Evolutionary conservation across 1,140 invertebrate genomes (phyloP).

Genomic region (Hylaeus anthracinus): DNA sequence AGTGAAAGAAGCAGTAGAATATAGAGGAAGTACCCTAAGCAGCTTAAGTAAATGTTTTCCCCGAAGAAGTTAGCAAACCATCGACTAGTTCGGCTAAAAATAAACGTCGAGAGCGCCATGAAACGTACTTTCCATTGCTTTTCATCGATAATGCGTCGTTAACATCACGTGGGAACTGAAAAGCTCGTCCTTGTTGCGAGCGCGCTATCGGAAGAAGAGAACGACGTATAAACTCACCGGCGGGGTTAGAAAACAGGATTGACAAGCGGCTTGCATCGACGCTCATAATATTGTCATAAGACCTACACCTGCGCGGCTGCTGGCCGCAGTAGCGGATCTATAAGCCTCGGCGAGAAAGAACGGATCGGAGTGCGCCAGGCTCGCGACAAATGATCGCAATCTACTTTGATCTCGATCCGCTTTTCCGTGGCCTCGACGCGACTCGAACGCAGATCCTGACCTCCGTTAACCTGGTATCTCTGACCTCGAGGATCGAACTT

Average conservation of each 20-base stretch:
- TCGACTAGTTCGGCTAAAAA: neutral
- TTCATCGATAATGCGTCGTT: slow-evolving; percentile 6
- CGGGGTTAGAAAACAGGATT: slow-evolving; percentile 65
- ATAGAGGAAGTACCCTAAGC: no score
- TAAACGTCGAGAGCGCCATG: neutral
- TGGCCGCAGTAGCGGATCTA: slow-evolving; percentile 15
- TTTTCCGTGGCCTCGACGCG: slow-evolving; percentile 48
- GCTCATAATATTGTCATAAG: slow-evolving; percentile 75
- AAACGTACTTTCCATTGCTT: neutral
- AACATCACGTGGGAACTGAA: neutral
- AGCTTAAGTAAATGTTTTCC: no score
- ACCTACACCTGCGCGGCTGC: slow-evolving; percentile 57
- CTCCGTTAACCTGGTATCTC: slow-evolving; percentile 70
- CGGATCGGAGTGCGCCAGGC: slow-evolving; percentile 40
- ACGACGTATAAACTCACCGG: slow-evolving; percentile 22
- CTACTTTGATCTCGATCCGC: slow-evolving; percentile 68
- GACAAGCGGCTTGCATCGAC: slow-evolving; percentile 58
- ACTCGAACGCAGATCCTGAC: slow-evolving; percentile 68
- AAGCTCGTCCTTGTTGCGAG: neutral
- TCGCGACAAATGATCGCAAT: slow-evolving; percentile 47
- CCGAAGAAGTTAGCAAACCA: no score
- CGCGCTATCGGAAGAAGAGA: slow-evolving; percentile 8
- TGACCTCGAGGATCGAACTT: slow-evolving; percentile 44
- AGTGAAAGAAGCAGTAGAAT: no score
- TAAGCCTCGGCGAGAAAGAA: slow-evolving; percentile 41